phyloP scores from a whole-genome alignment of 1,140 invertebrate genomes.

The Ditylenchus dipsaci region DNA sequence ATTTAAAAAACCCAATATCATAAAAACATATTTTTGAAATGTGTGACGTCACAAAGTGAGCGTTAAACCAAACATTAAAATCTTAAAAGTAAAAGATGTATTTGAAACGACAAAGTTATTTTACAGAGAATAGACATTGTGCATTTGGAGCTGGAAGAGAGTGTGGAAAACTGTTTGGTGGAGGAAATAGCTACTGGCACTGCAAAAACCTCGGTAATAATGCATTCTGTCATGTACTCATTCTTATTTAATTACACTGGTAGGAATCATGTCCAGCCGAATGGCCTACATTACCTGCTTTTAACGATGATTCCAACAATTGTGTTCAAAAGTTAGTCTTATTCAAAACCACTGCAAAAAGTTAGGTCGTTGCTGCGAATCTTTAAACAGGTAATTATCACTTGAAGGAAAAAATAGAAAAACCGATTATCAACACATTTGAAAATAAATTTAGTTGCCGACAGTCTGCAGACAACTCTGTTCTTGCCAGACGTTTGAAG shows the following conservation, averaged over 20 bases:
- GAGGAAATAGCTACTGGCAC: constrained; percentile 1
- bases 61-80: no score
- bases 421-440: not conserved
- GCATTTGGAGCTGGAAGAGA: constrained; percentile 10
- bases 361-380: constrained; percentile 17
- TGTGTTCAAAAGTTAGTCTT: constrained; percentile 4
- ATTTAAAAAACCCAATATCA: no score
- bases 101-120: not conserved
- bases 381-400: constrained; percentile 5
- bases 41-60: no score
- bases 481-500: constrained; percentile 1
- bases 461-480: constrained; percentile 5
- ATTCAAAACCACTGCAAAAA: constrained; percentile 19
- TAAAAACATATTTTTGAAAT: no score
- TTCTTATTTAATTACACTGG: no score
- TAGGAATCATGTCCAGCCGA: constrained; percentile 8
- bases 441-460: constrained; percentile 10
- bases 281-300: constrained; percentile 8
- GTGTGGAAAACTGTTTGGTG: constrained; percentile 14
- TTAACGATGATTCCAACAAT: not conserved
- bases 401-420: not conserved
- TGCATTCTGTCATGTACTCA: no score
- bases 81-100: no score
- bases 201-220: not conserved
- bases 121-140: constrained; percentile 7